Conservation (phyloP, 2,888 invertebrate species). For the Agrotis clavis region DNA sequence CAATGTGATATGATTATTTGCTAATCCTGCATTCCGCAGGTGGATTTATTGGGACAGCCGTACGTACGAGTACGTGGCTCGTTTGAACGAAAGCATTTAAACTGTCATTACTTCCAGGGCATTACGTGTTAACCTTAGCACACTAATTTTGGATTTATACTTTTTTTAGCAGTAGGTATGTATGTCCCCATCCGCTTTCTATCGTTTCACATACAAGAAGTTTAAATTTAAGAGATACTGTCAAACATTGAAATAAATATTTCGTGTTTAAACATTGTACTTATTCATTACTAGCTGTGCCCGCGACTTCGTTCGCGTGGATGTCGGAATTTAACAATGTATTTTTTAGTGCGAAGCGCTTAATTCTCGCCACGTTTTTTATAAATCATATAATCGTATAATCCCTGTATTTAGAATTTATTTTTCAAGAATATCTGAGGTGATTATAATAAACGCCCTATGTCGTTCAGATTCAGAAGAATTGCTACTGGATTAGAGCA, state of each 20-base stretch:
- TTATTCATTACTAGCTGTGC: no score
- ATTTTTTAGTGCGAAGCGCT: no score
- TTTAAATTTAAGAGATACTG: background rate
- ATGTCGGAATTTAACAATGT: no score
- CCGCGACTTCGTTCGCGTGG: no score
- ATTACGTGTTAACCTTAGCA: background rate
- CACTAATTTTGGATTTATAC: background rate
- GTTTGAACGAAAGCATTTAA: conserved; percentile 14
- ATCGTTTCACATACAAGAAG: background rate
- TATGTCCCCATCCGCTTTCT: background rate
- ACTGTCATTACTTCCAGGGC: background rate
- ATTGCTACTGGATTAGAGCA: no score
- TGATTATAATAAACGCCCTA: no score
- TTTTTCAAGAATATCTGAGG: no score
- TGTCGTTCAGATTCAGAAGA: no score
- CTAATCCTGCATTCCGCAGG: conserved; percentile 29
- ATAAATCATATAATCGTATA: no score
- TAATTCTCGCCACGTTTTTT: no score
- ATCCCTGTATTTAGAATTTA: no score
- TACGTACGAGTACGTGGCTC: background rate
- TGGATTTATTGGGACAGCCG: conserved; percentile 24
- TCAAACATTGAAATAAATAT: background rate
- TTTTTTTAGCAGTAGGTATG: background rate
- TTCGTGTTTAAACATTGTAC: conserved; percentile 9
- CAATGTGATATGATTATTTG: conserved; percentile 60